Evolutionary conservation across 2,888 invertebrate species (phyloP), one percentile per base, ranked within the genome.

Genomic region (Fragum sueziense): DNA sequence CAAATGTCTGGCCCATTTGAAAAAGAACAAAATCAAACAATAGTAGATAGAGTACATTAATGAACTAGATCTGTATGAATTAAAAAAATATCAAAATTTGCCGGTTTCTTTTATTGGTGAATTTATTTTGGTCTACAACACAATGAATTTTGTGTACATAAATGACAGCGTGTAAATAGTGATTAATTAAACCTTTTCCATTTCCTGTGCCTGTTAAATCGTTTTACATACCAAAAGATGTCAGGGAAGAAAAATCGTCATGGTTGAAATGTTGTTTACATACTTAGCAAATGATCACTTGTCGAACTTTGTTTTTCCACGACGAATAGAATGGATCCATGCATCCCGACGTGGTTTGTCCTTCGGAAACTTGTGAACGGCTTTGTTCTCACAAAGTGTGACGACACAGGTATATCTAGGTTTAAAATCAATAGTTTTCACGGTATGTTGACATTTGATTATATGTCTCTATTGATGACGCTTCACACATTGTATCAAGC

Each of bases 241-340:
- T 57, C 7, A 57, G 4, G n/a, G 47, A 20, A 2, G 2, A 14
- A 34, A 61, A 61, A 27, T 71, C 71, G 0, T 71, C 61, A 9
- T 71, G 27, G 34, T 59, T 61, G 61, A 71, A 71, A 29, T 71
- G 71, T 22, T 41, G 22, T 25, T 41, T 25, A 41, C 71, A 71
- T 6, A 41, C 14, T 25, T 71, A 71, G 14, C 9, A 71, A 22
- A 61, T 41, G 61, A 33, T 61, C 71, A 71, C 27, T 37, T 71
- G 34, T 71, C 61, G 27, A 41, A 71, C 61, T 59, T 71, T 1
- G 2, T 9, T 71, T 71, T 61, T 41, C 71, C 71, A 9, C 59
- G 59, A 11, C 47, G 14, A 11, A 71, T 61, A 3, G 71, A 59
- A 2, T 71, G 71, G 11, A 61, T 47, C 41, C 41, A 72, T 27